Evolutionary conservation across 2,113 vertebrate genomes (phyloP).

Genomic region (Struthidea cinerea): DNA sequence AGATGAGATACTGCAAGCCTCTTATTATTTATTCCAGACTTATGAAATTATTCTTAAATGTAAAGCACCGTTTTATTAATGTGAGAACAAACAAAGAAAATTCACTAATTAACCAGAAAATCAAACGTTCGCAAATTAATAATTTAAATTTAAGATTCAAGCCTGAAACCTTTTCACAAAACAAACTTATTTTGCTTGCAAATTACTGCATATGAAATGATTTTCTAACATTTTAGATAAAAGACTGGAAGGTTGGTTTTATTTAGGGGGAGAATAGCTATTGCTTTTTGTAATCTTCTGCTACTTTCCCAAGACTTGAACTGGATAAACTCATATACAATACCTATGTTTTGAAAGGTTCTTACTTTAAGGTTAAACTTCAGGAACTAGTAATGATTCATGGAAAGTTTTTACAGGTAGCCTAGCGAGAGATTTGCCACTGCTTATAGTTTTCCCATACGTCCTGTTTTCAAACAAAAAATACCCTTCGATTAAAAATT

Average conservation of each 20-base stretch:
- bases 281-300: neutral
- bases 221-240: neutral
- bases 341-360: neutral
- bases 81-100: neutral
- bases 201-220: neutral
- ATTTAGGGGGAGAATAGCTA: neutral
- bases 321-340: neutral
- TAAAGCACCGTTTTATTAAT: neutral
- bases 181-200: constrained; percentile 14
- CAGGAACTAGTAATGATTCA: neutral
- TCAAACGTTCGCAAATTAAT: neutral
- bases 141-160: neutral
- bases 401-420: neutral
- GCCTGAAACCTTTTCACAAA: constrained; percentile 34
- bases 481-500: neutral
- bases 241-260: neutral
- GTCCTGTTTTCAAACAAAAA: neutral
- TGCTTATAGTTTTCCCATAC: neutral
- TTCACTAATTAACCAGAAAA: neutral
- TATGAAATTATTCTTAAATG: neutral
- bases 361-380: neutral
- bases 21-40: neutral
- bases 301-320: neutral
- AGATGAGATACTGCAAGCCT: neutral
- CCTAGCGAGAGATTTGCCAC: neutral